Conservation (phyloP, 2,113 vertebrate genomes). For the Cephalophus harveyi region DNA sequence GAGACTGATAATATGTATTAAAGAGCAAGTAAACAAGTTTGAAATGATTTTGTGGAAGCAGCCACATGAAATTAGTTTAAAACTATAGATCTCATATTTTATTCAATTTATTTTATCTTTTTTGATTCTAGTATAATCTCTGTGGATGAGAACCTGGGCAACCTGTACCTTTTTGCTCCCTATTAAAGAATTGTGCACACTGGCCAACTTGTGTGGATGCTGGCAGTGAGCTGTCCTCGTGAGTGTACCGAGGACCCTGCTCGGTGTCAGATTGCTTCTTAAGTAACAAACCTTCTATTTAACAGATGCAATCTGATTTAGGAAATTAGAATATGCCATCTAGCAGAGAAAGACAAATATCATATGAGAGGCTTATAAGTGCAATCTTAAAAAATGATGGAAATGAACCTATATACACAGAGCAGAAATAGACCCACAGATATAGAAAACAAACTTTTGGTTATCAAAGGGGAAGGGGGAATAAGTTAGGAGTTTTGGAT, state of each 20-base stretch:
- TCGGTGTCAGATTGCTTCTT: neutral
- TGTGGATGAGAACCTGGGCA: neutral
- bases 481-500: neutral
- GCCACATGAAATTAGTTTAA: neutral
- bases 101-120: slow-evolving; percentile 11
- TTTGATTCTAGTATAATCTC: neutral
- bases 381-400: neutral
- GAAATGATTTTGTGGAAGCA: slow-evolving; percentile 15
- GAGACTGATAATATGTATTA: neutral
- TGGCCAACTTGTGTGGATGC: neutral
- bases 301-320: neutral
- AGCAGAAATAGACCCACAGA: neutral
- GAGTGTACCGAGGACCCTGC: neutral
- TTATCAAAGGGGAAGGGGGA: neutral
- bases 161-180: neutral
- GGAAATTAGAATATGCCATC: neutral
- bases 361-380: neutral
- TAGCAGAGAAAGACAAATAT: neutral
- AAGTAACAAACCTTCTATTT: neutral
- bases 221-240: neutral
- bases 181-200: neutral
- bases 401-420: neutral
- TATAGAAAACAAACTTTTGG: neutral
- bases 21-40: neutral
- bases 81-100: neutral